These are phyloP conservation scores for Macrosiphum euphorbiae DNA, from an alignment of 2,888 invertebrate genomes.

Conservation along the genomic window DNA sequence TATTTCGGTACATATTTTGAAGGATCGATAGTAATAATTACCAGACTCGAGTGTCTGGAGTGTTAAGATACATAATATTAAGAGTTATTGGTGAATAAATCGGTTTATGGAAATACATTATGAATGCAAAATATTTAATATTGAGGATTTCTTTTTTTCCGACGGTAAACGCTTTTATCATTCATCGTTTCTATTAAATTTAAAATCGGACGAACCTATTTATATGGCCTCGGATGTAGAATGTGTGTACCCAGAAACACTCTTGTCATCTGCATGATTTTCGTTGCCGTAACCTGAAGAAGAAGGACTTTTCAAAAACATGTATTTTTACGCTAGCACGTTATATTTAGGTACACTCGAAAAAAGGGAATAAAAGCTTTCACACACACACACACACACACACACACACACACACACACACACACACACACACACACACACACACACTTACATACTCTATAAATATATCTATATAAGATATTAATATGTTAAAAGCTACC, in stretches of 20 bases:
- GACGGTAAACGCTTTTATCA: neutral
- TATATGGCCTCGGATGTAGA: neutral
- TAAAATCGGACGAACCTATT: conserved; percentile 2
- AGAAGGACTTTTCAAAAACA: conserved; percentile 37
- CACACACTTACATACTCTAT: neutral
- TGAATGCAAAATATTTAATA: neutral
- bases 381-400: neutral
- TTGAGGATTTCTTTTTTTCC: neutral
- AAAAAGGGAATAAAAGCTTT: conserved; percentile 42
- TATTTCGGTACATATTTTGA: neutral
- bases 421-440: neutral
- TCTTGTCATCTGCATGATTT: conserved; percentile 57
- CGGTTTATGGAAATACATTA: neutral
- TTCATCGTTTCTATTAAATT: neutral
- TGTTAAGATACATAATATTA: neutral
- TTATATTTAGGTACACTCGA: conserved; percentile 13
- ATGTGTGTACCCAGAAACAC: neutral
- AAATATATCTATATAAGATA: conserved; percentile 5
- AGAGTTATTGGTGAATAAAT: neutral
- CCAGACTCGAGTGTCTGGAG: neutral
- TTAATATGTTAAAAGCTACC: conserved; percentile 52
- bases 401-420: neutral
- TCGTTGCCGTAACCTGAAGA: conserved; percentile 23
- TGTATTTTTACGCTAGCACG: neutral
- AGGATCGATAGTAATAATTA: neutral